phyloP scores from a whole-genome alignment of 2,888 invertebrate genomes.

The Argyresthia goedartella region DNA sequence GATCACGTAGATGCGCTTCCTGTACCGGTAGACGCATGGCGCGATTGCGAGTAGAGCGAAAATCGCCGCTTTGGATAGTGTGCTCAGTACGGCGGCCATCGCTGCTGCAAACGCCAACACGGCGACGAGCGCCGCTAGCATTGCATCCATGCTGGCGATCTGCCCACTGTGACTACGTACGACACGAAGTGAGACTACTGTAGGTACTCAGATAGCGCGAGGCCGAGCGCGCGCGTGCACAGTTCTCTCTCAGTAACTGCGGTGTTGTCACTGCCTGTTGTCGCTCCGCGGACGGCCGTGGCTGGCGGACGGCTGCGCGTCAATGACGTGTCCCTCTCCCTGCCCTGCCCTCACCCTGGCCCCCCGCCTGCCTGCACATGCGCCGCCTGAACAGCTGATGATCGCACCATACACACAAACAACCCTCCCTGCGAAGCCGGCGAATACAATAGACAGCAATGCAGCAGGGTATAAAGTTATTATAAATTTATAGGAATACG shows the following conservation, averaged over 20 bases:
- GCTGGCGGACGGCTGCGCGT: constrained; percentile 2
- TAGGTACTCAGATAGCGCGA: not conserved
- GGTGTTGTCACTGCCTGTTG: not conserved
- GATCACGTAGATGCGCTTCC: constrained; percentile 72
- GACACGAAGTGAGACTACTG: not conserved
- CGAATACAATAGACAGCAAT: no score
- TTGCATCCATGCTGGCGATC: constrained; percentile 49
- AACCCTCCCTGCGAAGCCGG: no score
- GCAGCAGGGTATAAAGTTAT: no score
- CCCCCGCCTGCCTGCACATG: constrained; percentile 48
- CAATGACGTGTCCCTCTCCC: constrained; percentile 24
- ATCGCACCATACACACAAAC: not conserved
- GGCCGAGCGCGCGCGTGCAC: constrained; percentile 5
- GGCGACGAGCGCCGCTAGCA: constrained; percentile 62
- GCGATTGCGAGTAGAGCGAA: constrained; percentile 72
- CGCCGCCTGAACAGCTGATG: constrained; percentile 58
- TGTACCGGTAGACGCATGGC: constrained; percentile 67
- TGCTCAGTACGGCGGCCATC: constrained; percentile 71
- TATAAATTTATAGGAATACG: not conserved
- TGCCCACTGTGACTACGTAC: constrained; percentile 2
- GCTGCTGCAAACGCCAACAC: constrained; percentile 66
- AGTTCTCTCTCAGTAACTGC: not conserved
- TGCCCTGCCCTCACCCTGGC: constrained; percentile 13
- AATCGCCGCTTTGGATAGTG: constrained; percentile 79
- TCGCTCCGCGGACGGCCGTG: not conserved